phyloP scores from a whole-genome alignment of 35 echinoderm and acorn worm species.

The Antedon bifida region DNA sequence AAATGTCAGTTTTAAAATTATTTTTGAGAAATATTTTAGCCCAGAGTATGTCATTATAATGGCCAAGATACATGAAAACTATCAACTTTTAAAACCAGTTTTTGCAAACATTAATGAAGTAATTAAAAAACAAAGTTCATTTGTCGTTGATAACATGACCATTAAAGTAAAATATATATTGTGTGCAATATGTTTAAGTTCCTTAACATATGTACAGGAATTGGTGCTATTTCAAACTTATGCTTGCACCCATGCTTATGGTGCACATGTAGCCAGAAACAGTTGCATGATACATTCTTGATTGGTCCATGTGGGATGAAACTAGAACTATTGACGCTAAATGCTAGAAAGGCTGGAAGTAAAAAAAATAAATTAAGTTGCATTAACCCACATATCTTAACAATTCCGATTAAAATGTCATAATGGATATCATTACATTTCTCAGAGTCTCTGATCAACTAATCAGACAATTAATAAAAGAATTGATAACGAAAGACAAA shows the following conservation, averaged over 20 bases:
- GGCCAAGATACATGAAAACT: background rate
- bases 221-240: background rate
- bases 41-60: background rate
- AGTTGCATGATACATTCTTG: background rate
- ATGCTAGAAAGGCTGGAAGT: background rate
- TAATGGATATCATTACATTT: conserved; percentile 17
- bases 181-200: background rate
- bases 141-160: background rate
- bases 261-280: conserved; percentile 13
- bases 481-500: conserved; percentile 22
- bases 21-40: background rate
- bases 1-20: background rate
- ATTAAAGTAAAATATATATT: background rate
- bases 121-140: background rate
- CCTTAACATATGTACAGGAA: background rate
- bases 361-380: no score
- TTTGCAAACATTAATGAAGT: background rate
- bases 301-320: conserved; percentile 17
- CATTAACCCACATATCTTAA: conserved; percentile 8
- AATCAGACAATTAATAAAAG: conserved; percentile 10
- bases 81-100: background rate
- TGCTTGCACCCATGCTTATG: conserved; percentile 7
- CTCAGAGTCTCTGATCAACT: conserved; percentile 16
- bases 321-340: background rate
- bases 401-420: conserved; percentile 9